These are phyloP conservation scores for Ceriagrion tenellum DNA, from an alignment of 2,888 invertebrate genomes.

Conservation along the genomic window DNA sequence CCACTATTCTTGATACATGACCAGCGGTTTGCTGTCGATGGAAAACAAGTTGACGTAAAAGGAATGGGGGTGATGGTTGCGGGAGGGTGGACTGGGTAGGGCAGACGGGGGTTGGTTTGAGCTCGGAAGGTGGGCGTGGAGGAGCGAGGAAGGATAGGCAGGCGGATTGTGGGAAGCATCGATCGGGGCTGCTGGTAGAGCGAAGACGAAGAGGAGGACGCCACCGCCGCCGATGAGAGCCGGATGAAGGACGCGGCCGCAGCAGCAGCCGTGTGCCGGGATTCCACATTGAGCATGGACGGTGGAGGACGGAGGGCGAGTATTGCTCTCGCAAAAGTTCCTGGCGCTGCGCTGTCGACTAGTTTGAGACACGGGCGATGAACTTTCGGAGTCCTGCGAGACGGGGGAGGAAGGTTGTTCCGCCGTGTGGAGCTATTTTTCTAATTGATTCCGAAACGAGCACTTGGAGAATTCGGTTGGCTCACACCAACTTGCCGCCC, in stretches of 20 bases:
- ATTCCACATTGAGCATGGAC: not conserved
- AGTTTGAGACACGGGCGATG: not conserved
- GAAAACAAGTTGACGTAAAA: conserved; percentile 64
- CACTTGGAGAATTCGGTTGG: too few species aligned
- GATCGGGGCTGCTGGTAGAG: not conserved
- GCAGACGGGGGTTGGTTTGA: too few species aligned
- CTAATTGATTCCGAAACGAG: too few species aligned
- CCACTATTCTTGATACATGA: conserved; percentile 63
- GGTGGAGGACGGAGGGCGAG: not conserved
- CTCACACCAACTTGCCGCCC: too few species aligned
- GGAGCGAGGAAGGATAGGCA: not conserved
- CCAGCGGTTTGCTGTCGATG: conserved; percentile 52
- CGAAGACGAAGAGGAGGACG: too few species aligned
- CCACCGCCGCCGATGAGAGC: not conserved
- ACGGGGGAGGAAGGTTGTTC: too few species aligned
- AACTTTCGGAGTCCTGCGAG: not conserved
- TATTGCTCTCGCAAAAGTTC: too few species aligned
- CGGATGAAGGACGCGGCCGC: not conserved
- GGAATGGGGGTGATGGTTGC: conserved; percentile 8
- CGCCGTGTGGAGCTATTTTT: too few species aligned
- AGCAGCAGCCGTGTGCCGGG: too few species aligned
- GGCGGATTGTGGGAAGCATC: not conserved
- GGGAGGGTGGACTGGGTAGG: too few species aligned
- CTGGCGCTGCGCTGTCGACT: too few species aligned
- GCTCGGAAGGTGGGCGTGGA: not conserved